phyloP scores from a whole-genome alignment of 2,888 invertebrate species.

The Agriotes lineatus region DNA sequence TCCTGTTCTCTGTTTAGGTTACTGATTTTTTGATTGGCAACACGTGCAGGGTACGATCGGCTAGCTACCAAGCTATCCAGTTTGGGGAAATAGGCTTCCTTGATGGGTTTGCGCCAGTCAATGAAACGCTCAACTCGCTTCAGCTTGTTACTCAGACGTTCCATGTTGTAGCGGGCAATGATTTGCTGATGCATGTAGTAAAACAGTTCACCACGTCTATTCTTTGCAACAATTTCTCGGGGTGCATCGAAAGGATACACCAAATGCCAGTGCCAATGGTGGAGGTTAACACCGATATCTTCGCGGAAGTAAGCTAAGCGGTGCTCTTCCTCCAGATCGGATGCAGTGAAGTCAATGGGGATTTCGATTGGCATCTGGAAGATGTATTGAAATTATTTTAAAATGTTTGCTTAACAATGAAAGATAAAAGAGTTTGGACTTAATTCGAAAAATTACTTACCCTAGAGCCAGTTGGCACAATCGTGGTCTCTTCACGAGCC shows the following conservation, averaged over 20 bases:
- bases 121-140: conserved; percentile 73
- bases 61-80: conserved; percentile 83
- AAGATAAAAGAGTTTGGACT: no score
- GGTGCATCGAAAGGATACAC: conserved; percentile 84
- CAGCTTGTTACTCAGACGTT: no score
- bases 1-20: no score
- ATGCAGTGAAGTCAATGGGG: conserved; percentile 81
- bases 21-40: conserved; percentile 68
- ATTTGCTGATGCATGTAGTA: conserved; percentile 84
- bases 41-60: conserved; percentile 81
- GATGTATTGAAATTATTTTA: no score
- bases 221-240: conserved; percentile 75
- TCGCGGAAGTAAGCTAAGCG: conserved; percentile 87
- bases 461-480: conserved; percentile 73
- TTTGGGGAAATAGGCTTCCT: no score
- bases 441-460: conserved; percentile 68
- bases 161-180: conserved; percentile 79
- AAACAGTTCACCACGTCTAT: conserved; percentile 83
- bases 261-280: conserved; percentile 94
- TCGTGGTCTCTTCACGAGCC: conserved; percentile 77
- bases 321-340: conserved; percentile 81
- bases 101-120: conserved; percentile 79
- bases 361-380: conserved; percentile 76
- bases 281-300: conserved; percentile 86
- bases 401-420: no score